Percentiles rank a stretch among this genome's conserved stretches.
Conservation (phyloP, 2,888 invertebrate genomes). For the Calephelis perditalis region DNA sequence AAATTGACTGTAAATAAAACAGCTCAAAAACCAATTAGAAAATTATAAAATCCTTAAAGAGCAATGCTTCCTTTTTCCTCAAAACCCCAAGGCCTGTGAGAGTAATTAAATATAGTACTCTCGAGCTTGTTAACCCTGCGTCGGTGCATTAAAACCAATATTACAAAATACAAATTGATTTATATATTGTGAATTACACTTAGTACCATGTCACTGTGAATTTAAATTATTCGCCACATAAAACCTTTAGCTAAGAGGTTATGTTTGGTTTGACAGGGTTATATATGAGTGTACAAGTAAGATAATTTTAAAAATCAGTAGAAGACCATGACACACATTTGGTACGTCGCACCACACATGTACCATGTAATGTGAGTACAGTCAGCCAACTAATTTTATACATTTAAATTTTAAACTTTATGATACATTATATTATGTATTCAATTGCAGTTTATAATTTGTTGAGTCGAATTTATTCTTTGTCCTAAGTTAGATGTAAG, state of each 20-base stretch:
- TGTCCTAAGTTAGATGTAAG: too few relatives aligned
- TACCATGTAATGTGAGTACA: slow-evolving; percentile 29
- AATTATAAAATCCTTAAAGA: too few relatives aligned
- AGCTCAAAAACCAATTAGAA: too few relatives aligned
- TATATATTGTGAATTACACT: slow-evolving; percentile 29
- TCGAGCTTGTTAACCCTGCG: slow-evolving; percentile 38
- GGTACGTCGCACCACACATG: slow-evolving; percentile 45
- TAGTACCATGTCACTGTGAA: slow-evolving; percentile 29
- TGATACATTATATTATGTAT: too few relatives aligned
- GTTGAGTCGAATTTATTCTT: too few relatives aligned
- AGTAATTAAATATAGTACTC: slow-evolving; percentile 33
- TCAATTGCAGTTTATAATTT: too few relatives aligned
- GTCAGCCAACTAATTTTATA: slow-evolving; percentile 20
- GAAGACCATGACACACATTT: slow-evolving; percentile 61
- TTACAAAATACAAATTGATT: slow-evolving; percentile 33
- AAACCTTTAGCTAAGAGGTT: background rate
- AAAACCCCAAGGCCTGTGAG: slow-evolving; percentile 27
- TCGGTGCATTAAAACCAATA: slow-evolving; percentile 32
- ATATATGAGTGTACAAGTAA: slow-evolving; percentile 31
- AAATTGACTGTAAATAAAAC: slow-evolving; percentile 7
- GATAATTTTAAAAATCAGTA: slow-evolving; percentile 63
- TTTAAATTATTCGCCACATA: slow-evolving; percentile 1
- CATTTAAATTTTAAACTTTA: too few relatives aligned
- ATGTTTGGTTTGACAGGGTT: slow-evolving; percentile 13
- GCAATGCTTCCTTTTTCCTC: slow-evolving; percentile 26